Percentiles rank a stretch among this genome's conserved stretches.
Evolutionary conservation across 2,113 vertebrate species (phyloP).

Genomic region (Chaetorhynchus papuensis): DNA sequence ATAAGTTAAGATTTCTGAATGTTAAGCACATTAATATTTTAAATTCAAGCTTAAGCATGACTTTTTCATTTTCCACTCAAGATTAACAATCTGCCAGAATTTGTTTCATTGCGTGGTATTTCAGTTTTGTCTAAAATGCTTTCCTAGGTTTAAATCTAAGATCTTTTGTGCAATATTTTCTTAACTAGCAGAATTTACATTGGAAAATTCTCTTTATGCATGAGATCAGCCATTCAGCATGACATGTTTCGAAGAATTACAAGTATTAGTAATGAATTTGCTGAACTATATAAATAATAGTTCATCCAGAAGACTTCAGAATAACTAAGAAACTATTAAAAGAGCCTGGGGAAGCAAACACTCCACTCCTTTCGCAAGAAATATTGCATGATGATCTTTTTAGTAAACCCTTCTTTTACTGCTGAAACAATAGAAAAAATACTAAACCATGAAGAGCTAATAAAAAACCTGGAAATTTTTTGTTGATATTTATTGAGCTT

Average conservation of each 20-base stretch:
- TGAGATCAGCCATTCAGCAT: background rate
- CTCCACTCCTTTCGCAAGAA: background rate
- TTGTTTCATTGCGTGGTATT: slow-evolving; percentile 59
- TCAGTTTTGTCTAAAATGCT: slow-evolving; percentile 56
- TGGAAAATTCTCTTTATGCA: background rate
- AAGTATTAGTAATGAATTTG: background rate
- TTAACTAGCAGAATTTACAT: slow-evolving; percentile 24
- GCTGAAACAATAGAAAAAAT: background rate
- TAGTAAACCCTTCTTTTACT: background rate
- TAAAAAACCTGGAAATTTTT: background rate
- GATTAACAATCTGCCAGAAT: slow-evolving; percentile 55
- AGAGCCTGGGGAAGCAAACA: background rate
- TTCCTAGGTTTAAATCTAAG: slow-evolving; percentile 41
- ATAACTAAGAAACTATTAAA: background rate
- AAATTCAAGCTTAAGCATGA: slow-evolving; percentile 42
- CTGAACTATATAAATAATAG: background rate
- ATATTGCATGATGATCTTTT: background rate
- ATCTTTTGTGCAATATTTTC: slow-evolving; percentile 16
- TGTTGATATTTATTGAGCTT: background rate
- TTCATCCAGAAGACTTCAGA: background rate
- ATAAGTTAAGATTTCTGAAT: slow-evolving; percentile 58
- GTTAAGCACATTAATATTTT: slow-evolving; percentile 61
- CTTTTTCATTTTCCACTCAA: slow-evolving; percentile 58
- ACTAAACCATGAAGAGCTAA: background rate
- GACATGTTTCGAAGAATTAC: background rate